Evolutionary conservation across 1,140 invertebrate genomes (phyloP).

Genomic region (Diorhabda elongata): DNA sequence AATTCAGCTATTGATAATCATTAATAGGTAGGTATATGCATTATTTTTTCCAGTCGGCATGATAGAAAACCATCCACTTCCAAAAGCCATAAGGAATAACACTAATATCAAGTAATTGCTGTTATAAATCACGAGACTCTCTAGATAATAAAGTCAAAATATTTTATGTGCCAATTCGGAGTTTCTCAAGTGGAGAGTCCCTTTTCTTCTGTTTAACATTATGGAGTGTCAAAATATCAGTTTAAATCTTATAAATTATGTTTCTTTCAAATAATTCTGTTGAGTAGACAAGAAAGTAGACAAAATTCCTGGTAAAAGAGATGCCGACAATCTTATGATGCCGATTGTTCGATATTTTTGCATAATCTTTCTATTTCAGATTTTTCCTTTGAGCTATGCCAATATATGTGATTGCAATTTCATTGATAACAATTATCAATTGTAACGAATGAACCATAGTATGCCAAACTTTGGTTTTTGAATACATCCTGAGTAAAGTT

Average conservation of each 20-base stretch:
- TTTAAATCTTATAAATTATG: constrained; percentile 7
- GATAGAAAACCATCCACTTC: no score
- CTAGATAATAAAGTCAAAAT: constrained; percentile 16
- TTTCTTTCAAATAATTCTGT: constrained; percentile 4
- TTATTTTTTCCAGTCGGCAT: no score
- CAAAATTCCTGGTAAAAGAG: not conserved
- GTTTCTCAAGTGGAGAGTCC: constrained; percentile 10
- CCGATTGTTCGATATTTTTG: no score
- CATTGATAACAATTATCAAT: no score
- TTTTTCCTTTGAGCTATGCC: no score
- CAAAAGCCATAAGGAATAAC: not conserved
- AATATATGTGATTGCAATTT: no score
- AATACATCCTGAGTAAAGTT: no score
- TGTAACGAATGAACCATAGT: no score
- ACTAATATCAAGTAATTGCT: not conserved
- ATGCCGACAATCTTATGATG: constrained; percentile 3
- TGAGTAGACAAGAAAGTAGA: constrained; percentile 4
- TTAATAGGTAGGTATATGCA: no score
- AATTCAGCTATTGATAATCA: no score
- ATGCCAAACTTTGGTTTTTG: no score
- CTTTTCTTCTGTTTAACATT: constrained; percentile 19
- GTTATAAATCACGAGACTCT: not conserved
- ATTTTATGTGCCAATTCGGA: constrained; percentile 17
- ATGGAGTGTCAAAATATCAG: constrained; percentile 16
- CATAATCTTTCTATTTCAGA: no score